Evolutionary conservation across 2,888 invertebrate species (phyloP).

Genomic region (Gerosis bhagava): DNA sequence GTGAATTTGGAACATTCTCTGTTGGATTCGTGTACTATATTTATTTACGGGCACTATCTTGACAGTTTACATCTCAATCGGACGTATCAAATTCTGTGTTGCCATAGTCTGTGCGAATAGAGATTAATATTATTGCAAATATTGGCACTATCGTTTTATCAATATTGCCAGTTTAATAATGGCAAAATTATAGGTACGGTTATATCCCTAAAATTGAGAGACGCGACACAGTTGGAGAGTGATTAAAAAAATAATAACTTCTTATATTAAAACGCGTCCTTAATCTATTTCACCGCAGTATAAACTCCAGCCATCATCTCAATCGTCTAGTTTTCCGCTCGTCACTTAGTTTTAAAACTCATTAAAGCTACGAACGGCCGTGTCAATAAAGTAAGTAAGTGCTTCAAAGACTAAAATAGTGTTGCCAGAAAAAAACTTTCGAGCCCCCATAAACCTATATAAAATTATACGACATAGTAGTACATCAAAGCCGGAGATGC

Average conservation of each 20-base stretch:
- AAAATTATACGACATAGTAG: too few species aligned
- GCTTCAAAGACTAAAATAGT: conserved; percentile 48
- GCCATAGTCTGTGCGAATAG: conserved; percentile 1
- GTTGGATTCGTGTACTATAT: conserved; percentile 21
- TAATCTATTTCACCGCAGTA: background rate
- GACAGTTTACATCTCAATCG: conserved; percentile 26
- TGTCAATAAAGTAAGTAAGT: conserved; percentile 26
- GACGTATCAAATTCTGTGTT: conserved; percentile 23
- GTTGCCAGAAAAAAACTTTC: conserved; percentile 49
- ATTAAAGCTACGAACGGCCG: conserved; percentile 14
- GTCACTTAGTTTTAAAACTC: conserved; percentile 23
- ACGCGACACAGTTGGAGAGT: too few species aligned
- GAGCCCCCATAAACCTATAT: too few species aligned
- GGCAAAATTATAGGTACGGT: too few species aligned
- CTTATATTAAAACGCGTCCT: too few species aligned
- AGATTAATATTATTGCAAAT: conserved; percentile 1
- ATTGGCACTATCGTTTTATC: too few species aligned
- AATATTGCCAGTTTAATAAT: too few species aligned
- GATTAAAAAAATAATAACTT: too few species aligned
- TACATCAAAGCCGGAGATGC: too few species aligned
- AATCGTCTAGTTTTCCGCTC: conserved; percentile 13
- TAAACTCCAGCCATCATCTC: background rate
- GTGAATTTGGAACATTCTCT: conserved; percentile 22
- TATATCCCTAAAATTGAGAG: too few species aligned
- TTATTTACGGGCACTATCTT: conserved; percentile 23